phyloP scores from a whole-genome alignment of 2,888 invertebrate species.

The Lasioglossum oenotherae region DNA sequence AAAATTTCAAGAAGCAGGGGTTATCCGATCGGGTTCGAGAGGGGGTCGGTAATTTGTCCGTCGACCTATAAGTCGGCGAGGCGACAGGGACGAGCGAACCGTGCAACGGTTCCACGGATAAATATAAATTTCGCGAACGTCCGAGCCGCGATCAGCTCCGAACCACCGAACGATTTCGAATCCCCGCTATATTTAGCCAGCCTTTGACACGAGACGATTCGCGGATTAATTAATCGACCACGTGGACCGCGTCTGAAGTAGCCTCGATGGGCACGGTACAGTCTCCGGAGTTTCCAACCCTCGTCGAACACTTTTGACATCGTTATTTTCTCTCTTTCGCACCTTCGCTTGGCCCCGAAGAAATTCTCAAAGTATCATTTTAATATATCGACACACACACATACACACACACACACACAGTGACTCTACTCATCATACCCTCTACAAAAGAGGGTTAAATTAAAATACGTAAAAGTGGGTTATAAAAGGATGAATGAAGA shows the following conservation, averaged over 20 bases:
- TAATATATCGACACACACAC: background rate
- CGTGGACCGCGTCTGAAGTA: background rate
- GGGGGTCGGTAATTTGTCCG: background rate
- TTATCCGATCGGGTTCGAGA: background rate
- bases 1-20: too few species aligned
- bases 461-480: too few species aligned
- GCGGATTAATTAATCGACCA: slow-evolving; percentile 27
- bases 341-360: background rate
- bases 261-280: background rate
- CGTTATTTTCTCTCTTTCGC: background rate
- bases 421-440: background rate
- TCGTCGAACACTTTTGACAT: background rate
- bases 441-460: too few species aligned
- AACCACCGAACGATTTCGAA: slow-evolving; percentile 36
- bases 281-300: background rate
- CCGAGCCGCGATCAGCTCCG: background rate
- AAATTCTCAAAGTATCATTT: background rate
- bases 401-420: background rate
- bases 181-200: slow-evolving; percentile 48
- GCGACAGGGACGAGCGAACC: slow-evolving; percentile 36
- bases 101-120: slow-evolving; percentile 45
- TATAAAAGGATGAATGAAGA: too few species aligned
- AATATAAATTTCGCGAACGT: slow-evolving; percentile 43
- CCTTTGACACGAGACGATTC: slow-evolving; percentile 43
- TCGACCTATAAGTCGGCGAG: slow-evolving; percentile 21